Conservation (phyloP, 2,888 invertebrate genomes). For the Sericinus montela region DNA sequence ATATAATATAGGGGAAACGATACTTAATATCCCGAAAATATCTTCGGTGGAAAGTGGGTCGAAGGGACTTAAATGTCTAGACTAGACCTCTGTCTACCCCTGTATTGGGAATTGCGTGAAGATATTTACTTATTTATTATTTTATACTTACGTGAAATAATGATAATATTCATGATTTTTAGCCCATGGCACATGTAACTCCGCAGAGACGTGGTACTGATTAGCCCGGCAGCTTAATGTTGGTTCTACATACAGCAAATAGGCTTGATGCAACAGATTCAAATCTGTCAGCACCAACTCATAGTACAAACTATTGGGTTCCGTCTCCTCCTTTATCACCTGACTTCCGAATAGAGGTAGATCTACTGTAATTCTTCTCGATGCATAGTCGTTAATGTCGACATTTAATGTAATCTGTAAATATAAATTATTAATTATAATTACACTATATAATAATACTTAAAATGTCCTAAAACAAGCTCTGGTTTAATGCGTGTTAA, state of each 20-base stretch:
- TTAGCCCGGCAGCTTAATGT: constrained; percentile 52
- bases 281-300: constrained; percentile 80
- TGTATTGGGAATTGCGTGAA: no score
- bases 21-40: no score
- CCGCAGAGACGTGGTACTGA: constrained; percentile 79
- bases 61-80: no score
- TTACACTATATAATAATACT: no score
- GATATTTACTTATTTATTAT: no score
- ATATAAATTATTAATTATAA: not conserved
- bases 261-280: constrained; percentile 79
- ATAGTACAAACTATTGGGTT: constrained; percentile 79
- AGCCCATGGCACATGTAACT: constrained; percentile 83
- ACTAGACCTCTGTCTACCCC: no score
- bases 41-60: no score
- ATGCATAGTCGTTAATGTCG: constrained; percentile 79
- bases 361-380: constrained; percentile 50
- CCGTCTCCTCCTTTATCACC: constrained; percentile 73
- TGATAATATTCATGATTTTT: constrained; percentile 79
- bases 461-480: no score
- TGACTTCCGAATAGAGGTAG: constrained; percentile 54
- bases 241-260: constrained; percentile 80
- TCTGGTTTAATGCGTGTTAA: no score
- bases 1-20: no score
- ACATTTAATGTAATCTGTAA: constrained; percentile 81
- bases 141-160: constrained; percentile 81